Evolutionary conservation across 1,140 invertebrate species (phyloP), one percentile per base, ranked within the genome.

Genomic region (Luehdorfia chinensis): DNA sequence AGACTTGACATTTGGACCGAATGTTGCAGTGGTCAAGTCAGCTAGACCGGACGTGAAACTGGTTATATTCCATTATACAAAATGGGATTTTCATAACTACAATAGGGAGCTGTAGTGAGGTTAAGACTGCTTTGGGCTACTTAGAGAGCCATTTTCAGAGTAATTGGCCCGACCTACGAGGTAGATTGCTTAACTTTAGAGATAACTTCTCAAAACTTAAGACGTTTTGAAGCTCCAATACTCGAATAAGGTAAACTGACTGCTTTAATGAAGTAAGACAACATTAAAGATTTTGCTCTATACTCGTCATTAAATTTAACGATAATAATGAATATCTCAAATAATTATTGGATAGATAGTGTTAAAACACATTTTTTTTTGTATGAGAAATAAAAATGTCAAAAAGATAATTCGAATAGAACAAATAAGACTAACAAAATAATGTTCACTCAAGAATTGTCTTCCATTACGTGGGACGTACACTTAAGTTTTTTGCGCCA

Each of bases 161-260:
- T 67, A 66, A 77, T 78, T 66, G 70, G 66, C 66, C 60, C 72
- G 66, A 77, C 76, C 74, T 75, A 78, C 67, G 59, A 78, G 69
- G 75, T 78, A 75, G 72, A 85, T 84, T 78, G 79, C 63, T 51
- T 61, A 85, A 84, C 74, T 84, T 85, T 63, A 70, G 58, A 78
- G 66, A 84, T 86, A 85, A 83, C 79, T 86, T 72, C 62, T 66
- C 66, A 45, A 74, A 84, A 85, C 77, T 85, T 81, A 50, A 75
- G 76, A 78, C 79, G 72, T 77, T 84, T 78, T 84, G 78, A 78
- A 62, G 69, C 69, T 79, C 67, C 78, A 80, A 72, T 76, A 76
- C 69, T 81, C 67, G 68, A 71, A 81, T 76, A 84, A 78, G 75
- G 75, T 85, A 76, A 76, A 80, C 74, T 73, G 68, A 75, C 66